Evolutionary conservation across 2,113 vertebrate genomes (phyloP).

Genomic region (Ceratotherium simum): DNA sequence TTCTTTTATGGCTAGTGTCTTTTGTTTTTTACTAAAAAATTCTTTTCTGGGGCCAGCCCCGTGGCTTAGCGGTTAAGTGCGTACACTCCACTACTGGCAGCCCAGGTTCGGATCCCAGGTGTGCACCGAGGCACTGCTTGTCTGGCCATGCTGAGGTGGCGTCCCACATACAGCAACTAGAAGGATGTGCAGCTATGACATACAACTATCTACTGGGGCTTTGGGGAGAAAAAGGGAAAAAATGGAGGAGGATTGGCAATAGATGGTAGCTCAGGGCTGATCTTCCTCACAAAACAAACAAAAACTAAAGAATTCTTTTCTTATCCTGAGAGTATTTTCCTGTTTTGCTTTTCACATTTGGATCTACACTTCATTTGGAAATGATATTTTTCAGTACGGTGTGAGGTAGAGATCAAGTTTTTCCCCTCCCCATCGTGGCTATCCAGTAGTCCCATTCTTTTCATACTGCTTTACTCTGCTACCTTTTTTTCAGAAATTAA

Average conservation of each 20-base stretch:
- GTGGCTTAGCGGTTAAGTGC: too few species aligned
- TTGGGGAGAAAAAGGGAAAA: too few species aligned
- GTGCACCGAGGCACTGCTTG: too few species aligned
- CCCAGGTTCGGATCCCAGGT: too few species aligned
- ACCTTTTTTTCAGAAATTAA: neutral
- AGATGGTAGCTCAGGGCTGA: too few species aligned
- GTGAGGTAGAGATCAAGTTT: neutral
- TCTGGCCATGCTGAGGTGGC: too few species aligned
- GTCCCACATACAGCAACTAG: too few species aligned
- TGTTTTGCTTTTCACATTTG: neutral
- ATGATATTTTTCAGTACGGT: neutral
- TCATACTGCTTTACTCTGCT: neutral
- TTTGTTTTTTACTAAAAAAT: neutral
- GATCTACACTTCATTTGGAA: neutral
- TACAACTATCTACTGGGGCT: too few species aligned
- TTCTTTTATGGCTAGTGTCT: neutral
- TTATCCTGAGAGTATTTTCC: neutral
- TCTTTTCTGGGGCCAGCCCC: neutral
- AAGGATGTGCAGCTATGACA: too few species aligned
- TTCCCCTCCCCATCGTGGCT: accelerated
- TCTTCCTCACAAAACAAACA: too few species aligned
- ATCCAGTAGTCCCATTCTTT: neutral
- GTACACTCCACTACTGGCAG: too few species aligned
- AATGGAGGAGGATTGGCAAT: too few species aligned
- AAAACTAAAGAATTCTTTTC: neutral